Base-by-base conservation (phyloP, 64 coral and sea anemone genomes). In the Acropora tenuis region DNA sequence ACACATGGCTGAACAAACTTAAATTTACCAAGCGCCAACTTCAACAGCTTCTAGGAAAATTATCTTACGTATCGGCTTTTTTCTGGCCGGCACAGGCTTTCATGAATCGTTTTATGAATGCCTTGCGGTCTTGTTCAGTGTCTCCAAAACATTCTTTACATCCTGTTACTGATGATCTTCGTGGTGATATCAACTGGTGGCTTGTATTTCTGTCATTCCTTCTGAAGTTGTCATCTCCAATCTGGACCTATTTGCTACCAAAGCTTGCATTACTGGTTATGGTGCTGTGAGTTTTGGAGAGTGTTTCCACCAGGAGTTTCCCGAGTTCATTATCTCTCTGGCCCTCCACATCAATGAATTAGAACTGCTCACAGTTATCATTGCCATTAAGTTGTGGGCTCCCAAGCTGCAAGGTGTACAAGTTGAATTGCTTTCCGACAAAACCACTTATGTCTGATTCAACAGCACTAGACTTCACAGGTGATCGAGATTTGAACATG, bases 281-380 rank as follows among this genome's bases (percentile, higher is more conserved):
- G 84, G 67, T 46, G 84, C 84, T 17, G 90, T 91, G 49, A 76
- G 90, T 76, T 91, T 91, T 42, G 90, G 90, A 43, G 61, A 90
- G 78, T 81, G 47, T 80, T 90, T 90, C 65, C 53, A 80, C 41
- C 48, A 63, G 69, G 68, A 55, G 65, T 90, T 90, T 80, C 58
- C 88, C 63, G 30, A 50, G 30, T 82, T 53, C 47, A 83, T 93
- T 71, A n/a, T 73, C 41, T 69, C 4, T 6, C 53, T 48, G 53
- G 50, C 30, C 15, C 42, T 10, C 30, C 84, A 93, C 50, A 93
- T 82, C 66, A 93, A 93, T 69, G 82, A 48, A 16, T 72, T 88
- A 13, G 77, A 93, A 73, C 85, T 93, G 49, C 41, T 93, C 58
- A 88, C 84, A n/a, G 59, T 82, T 17, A 63, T 93, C 44, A 15